Conservation (phyloP, 2,797 vertebrate genomes). For the Xiphophorus birchmanni region DNA sequence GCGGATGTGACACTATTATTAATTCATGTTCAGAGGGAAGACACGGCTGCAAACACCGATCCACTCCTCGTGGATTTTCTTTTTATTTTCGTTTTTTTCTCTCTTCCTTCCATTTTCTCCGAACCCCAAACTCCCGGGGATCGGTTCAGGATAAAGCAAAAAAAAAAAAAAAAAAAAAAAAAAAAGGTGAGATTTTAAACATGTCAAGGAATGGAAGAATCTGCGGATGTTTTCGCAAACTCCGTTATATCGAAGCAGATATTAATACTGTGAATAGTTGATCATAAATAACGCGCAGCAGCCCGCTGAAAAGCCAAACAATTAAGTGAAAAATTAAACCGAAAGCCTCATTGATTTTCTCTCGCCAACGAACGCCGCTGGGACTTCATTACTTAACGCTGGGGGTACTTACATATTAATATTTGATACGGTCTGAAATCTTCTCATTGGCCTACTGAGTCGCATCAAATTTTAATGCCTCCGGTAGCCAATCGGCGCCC, state of each 20-base stretch:
- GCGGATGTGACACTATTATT: constrained; percentile 39
- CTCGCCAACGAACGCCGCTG: constrained; percentile 55
- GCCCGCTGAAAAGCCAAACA: constrained; percentile 23
- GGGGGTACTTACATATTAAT: constrained; percentile 77
- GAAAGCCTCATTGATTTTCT: constrained; percentile 61
- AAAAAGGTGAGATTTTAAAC: background rate
- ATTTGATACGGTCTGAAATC: constrained; percentile 69
- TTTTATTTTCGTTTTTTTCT: background rate
- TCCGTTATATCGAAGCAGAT: background rate
- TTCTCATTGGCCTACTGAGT: constrained; percentile 70
- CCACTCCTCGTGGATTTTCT: background rate
- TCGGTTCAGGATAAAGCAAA: background rate
- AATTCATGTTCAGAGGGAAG: constrained; percentile 54
- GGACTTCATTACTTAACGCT: constrained; percentile 78
- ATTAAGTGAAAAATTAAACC: constrained; percentile 57
- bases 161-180: background rate
- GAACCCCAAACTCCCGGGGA: background rate
- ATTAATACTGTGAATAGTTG: background rate
- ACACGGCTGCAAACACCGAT: background rate
- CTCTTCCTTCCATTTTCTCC: background rate
- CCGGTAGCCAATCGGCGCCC: constrained; percentile 39
- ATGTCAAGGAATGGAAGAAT: background rate
- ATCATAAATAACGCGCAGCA: constrained; percentile 49
- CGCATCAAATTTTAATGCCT: constrained; percentile 76
- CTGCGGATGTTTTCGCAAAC: background rate